phyloP scores from a whole-genome alignment of 2,797 vertebrate genomes.

The Coranthus polyacanthus region DNA sequence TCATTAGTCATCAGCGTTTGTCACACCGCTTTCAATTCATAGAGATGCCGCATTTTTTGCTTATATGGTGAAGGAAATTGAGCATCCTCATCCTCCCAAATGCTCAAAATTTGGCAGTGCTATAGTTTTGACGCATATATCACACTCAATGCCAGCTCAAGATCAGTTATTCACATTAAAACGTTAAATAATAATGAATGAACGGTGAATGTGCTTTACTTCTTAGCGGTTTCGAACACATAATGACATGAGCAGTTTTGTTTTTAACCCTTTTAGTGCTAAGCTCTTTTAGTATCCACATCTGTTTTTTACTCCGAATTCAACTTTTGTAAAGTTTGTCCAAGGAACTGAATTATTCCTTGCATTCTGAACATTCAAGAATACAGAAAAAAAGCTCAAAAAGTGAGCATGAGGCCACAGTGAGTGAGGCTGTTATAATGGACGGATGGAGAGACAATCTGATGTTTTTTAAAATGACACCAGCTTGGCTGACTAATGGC shows the following conservation, averaged over 20 bases:
- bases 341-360: background rate
- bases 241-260: background rate
- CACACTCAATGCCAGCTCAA: conserved; percentile 10
- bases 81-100: conserved; percentile 20
- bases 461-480: conserved; percentile 40
- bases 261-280: conserved; percentile 23
- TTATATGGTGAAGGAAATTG: conserved; percentile 26
- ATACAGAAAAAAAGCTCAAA: background rate
- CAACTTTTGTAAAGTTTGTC: conserved; percentile 6
- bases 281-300: background rate
- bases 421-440: conserved; percentile 29
- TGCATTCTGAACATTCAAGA: too few relatives aligned
- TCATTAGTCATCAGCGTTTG: conserved; percentile 66
- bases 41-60: conserved; percentile 28
- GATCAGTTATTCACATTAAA: conserved; percentile 15
- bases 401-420: background rate
- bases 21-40: conserved; percentile 48
- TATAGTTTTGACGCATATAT: conserved; percentile 18
- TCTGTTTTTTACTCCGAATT: background rate
- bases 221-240: conserved; percentile 9
- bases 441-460: conserved; percentile 38
- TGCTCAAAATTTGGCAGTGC: conserved; percentile 11
- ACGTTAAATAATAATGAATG: background rate
- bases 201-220: background rate
- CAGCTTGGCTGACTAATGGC: conserved; percentile 35